Percentiles rank a stretch among this genome's conserved stretches.
These are phyloP conservation scores for Pyrocoelia pectoralis DNA, from an alignment of 2,888 invertebrate genomes.

Conservation along the genomic window DNA sequence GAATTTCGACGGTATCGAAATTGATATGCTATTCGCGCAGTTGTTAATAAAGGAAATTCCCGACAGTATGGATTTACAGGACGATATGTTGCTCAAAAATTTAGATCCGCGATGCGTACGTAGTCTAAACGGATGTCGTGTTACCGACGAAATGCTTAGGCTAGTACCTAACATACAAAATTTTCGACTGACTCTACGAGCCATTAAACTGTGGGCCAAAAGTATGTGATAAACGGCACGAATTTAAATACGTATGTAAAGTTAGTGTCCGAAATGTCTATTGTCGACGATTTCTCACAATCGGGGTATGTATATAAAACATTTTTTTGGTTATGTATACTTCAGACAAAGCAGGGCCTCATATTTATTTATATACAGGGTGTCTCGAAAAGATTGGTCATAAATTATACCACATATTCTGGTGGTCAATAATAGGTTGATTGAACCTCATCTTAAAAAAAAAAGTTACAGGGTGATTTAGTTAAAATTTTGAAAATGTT, in stretches of 20 bases:
- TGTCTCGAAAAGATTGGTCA: no score
- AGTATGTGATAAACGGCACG: constrained; percentile 74
- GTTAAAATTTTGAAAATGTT: no score
- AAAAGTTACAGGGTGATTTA: no score
- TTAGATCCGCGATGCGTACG: constrained; percentile 96
- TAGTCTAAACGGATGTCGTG: constrained; percentile 96
- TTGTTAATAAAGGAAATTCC: constrained; percentile 96
- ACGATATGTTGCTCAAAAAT: constrained; percentile 92
- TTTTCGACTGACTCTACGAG: constrained; percentile 90
- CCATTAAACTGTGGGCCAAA: constrained; percentile 99
- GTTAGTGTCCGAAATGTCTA: no score
- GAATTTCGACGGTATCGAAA: constrained; percentile 98
- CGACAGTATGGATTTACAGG: constrained; percentile 86
- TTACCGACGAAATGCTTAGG: constrained; percentile 97
- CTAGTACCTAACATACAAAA: constrained; percentile 95
- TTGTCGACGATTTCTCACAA: no score
- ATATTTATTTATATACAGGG: no score
- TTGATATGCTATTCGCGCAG: constrained; percentile 97
- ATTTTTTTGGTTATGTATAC: no score
- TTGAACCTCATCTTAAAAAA: no score
- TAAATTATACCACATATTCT: no score
- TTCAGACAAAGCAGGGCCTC: no score
- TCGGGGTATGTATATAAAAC: no score
- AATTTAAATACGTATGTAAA: background rate
- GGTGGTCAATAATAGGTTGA: no score